These are phyloP conservation scores for Cydia strobilella DNA, from an alignment of 1,140 invertebrate species.

Conservation along the genomic window DNA sequence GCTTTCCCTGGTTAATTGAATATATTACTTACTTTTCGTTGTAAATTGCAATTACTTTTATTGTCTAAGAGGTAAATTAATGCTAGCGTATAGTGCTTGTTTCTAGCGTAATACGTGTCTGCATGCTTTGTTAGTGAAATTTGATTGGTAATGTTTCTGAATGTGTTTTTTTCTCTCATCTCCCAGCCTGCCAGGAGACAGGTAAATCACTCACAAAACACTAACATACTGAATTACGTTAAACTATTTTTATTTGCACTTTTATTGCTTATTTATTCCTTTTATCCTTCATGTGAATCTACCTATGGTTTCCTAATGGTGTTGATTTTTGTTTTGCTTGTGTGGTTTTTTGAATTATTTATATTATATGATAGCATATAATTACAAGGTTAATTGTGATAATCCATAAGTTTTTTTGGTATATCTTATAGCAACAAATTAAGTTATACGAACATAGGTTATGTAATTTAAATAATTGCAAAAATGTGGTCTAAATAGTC, in stretches of 20 bases:
- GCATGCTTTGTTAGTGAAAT: constrained; percentile 67
- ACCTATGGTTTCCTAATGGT: not conserved
- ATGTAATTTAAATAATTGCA: not conserved
- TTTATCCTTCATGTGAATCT: not conserved
- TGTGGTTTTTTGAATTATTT: not conserved
- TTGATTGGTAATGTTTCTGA: constrained; percentile 75
- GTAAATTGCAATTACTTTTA: constrained; percentile 57
- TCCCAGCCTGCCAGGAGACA: constrained; percentile 78
- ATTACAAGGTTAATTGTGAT: not conserved
- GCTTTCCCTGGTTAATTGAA: constrained; percentile 73
- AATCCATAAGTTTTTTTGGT: not conserved
- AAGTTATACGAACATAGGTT: too few species aligned
- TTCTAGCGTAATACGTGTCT: constrained; percentile 51
- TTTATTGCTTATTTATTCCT: not conserved
- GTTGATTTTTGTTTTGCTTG: constrained; percentile 24
- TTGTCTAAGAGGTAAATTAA: constrained; percentile 43
- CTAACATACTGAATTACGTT: constrained; percentile 35
- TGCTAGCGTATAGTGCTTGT: constrained; percentile 46
- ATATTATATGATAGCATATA: not conserved
- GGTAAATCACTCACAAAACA: constrained; percentile 52
- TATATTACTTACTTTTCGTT: constrained; percentile 59
- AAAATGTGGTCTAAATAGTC: not conserved
- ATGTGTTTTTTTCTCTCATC: constrained; percentile 76
- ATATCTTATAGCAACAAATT: not conserved
- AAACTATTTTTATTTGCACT: constrained; percentile 35